Conservation (phyloP, 2,113 vertebrate genomes). For the Silurus asotus region DNA sequence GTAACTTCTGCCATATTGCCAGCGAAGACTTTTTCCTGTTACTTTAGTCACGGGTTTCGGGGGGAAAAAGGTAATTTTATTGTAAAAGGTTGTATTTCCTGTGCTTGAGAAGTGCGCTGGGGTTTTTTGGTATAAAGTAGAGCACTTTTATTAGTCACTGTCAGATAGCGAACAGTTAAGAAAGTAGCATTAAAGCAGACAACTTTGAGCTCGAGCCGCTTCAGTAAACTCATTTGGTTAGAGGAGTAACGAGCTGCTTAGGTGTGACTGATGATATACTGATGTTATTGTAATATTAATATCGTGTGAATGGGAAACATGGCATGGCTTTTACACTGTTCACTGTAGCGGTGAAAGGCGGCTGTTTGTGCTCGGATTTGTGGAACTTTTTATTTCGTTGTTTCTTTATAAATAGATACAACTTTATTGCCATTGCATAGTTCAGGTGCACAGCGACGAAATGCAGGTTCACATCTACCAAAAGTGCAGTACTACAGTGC, state of each 20-base stretch:
- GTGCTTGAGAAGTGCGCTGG: not conserved
- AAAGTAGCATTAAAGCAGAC: not conserved
- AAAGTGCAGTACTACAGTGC: too few relatives aligned
- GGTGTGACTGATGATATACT: not conserved
- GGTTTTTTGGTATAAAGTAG: not conserved
- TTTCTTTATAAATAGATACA: not conserved
- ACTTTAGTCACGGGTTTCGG: not conserved
- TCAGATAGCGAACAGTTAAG: not conserved
- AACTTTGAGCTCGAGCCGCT: not conserved
- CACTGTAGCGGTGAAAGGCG: not conserved
- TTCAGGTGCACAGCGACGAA: too few relatives aligned
- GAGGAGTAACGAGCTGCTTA: not conserved
- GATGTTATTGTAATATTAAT: not conserved
- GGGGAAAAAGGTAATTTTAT: not conserved
- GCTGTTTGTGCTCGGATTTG: not conserved
- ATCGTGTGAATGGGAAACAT: not conserved
- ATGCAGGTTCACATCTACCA: too few relatives aligned
- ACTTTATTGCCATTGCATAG: too few relatives aligned
- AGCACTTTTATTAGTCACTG: not conserved
- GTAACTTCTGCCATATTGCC: constrained; percentile 59
- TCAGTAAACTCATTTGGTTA: not conserved
- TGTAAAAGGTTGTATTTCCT: too few relatives aligned
- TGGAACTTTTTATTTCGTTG: not conserved
- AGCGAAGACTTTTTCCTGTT: constrained; percentile 37
- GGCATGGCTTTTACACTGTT: not conserved